Base-by-base conservation (phyloP, 1,140 invertebrate genomes). In the Listronotus oregonensis region DNA sequence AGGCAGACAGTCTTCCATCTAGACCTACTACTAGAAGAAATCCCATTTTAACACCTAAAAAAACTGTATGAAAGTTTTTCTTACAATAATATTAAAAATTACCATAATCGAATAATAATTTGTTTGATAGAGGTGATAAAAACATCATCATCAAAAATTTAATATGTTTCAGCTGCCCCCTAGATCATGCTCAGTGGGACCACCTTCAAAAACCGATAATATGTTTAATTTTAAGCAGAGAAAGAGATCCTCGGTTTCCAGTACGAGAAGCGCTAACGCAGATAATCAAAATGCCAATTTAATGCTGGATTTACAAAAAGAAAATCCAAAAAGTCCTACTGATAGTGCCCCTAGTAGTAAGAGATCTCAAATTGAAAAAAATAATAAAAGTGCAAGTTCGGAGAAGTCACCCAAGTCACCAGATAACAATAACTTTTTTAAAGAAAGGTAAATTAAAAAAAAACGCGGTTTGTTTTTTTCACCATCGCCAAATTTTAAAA, bases 1-100 rank as follows among this genome's bases (percentile, higher is more conserved):
- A 46, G 43, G 14, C n/a, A 39, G 37, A 37, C 43, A 51, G 40
- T 40, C 18, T 39, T 18, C 42, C 49, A 14, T 55, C 59, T 27
- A 62, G 60, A 34, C 64, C 68, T 17, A 46, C 7, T 12, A 66
- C 60, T 6, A 70, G 63, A 52, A 32, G 63, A 21, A 39, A 61
- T 42, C 58, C 42, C 3, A 43, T 49, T 47, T 43, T 50, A 44
- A 55, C 46, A 10, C 51, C 64, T 7, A 46, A 44, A 34, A 12
- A 46, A 18, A 10, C 32, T 42, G 57, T 61, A 52, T 31, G 46
- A 27, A 27, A 3, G 21, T 27, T 27, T 27, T 27, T 27, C 21
- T 27, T 27, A 27, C 5, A 5, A 27, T 27, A 27, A 27, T 27
- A 27, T 27, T 27, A 27, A 27, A 27, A 27, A 27, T 27, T 1